phyloP scores from a whole-genome alignment of 2,113 vertebrate genomes.

The Acrocephalus arundinaceus region DNA sequence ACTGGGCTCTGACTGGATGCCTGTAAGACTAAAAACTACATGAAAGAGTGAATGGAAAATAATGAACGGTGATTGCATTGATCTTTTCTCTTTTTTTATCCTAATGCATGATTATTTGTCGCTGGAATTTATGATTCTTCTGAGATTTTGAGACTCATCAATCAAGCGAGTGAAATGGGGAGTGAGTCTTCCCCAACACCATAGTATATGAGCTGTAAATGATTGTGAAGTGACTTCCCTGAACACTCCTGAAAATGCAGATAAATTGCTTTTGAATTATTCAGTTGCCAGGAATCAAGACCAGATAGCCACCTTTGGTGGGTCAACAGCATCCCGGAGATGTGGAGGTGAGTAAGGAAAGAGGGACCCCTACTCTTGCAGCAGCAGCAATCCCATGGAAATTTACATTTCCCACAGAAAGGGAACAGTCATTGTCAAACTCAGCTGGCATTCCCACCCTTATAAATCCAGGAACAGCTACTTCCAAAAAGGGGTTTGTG shows the following conservation, averaged over 20 bases:
- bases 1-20: not conserved
- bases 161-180: not conserved
- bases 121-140: slow-evolving; percentile 24
- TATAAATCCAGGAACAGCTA: not conserved
- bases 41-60: not conserved
- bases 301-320: not conserved
- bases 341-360: not conserved
- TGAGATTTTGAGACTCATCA: slow-evolving; percentile 32
- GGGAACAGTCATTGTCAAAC: not conserved
- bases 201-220: not conserved
- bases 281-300: not conserved
- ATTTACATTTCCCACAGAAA: not conserved
- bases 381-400: not conserved
- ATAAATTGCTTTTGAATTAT: slow-evolving; percentile 24
- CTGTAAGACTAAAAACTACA: not conserved
- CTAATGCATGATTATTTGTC: slow-evolving; percentile 19
- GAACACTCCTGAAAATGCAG: slow-evolving; percentile 14
- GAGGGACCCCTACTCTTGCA: not conserved
- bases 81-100: not conserved
- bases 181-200: not conserved
- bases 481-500: not conserved
- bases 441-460: not conserved
- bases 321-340: not conserved
- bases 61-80: not conserved
- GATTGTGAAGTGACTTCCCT: not conserved